Conservation (phyloP, 2,113 vertebrate species). For the Platycercus adscitus region DNA sequence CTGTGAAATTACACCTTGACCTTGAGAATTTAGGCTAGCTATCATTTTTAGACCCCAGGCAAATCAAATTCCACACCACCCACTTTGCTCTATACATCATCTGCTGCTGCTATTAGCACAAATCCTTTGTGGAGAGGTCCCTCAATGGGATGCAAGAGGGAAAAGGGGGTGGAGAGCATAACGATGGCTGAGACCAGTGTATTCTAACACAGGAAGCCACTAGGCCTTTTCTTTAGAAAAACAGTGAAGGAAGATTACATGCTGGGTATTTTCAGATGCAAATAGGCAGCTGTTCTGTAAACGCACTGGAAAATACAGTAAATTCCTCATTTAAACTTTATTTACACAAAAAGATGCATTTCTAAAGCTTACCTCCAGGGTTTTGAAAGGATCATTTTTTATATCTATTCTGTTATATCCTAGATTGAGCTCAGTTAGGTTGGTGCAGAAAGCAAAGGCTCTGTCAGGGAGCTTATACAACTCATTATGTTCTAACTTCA, state of each 20-base stretch:
- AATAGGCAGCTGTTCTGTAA: not conserved
- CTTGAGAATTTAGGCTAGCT: not conserved
- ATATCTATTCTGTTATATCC: slow-evolving; percentile 81
- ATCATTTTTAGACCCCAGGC: not conserved
- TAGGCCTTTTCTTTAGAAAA: not conserved
- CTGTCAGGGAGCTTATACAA: slow-evolving; percentile 74
- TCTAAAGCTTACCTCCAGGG: slow-evolving; percentile 72
- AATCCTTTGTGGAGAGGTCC: not conserved
- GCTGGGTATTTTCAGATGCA: not conserved
- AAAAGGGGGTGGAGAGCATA: not conserved
- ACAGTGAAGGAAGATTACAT: not conserved
- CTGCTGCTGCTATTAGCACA: not conserved
- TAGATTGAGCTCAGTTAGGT: slow-evolving; percentile 78
- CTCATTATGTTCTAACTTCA: slow-evolving; percentile 86
- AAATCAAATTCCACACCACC: not conserved
- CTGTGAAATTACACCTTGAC: not conserved
- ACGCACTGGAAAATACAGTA: not conserved
- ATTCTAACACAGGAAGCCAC: not conserved
- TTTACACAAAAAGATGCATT: not conserved
- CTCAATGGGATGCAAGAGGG: not conserved
- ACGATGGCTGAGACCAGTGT: not conserved
- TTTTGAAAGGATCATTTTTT: slow-evolving; percentile 80
- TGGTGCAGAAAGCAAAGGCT: slow-evolving; percentile 77
- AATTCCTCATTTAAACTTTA: not conserved
- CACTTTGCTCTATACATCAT: fast-evolving